phyloP scores from a whole-genome alignment of 2,797 vertebrate genomes.

The Etheostoma perlongum region DNA sequence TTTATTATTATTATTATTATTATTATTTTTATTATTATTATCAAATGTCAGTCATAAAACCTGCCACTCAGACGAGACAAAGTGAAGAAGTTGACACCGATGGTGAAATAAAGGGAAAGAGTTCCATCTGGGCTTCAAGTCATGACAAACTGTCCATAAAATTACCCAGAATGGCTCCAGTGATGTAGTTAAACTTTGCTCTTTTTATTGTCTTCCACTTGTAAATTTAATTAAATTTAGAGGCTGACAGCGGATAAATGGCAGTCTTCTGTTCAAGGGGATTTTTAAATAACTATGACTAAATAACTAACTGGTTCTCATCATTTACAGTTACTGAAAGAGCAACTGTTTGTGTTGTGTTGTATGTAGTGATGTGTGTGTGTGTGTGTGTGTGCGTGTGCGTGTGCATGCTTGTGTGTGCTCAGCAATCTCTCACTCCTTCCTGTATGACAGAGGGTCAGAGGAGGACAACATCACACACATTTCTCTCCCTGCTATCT shows the following conservation, averaged over 20 bases:
- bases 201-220: constrained; percentile 28
- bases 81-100: constrained; percentile 10
- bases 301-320: constrained; percentile 10
- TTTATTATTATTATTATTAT: no score
- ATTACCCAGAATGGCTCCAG: neutral
- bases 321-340: constrained; percentile 22
- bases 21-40: no score
- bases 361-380: constrained; percentile 12
- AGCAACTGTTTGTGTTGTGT: neutral
- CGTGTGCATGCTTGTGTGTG: constrained; percentile 15
- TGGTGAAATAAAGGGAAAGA: constrained; percentile 10
- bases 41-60: constrained; percentile 32
- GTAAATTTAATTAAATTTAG: neutral
- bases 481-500: constrained; percentile 31
- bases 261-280: constrained; percentile 3
- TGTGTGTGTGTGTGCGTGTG: neutral
- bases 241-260: constrained; percentile 3
- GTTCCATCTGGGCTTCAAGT: constrained; percentile 22
- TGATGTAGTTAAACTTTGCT: constrained; percentile 22
- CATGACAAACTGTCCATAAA: neutral
- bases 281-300: neutral
- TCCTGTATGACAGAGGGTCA: constrained; percentile 34
- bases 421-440: constrained; percentile 23
- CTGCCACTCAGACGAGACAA: constrained; percentile 1
- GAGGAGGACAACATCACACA: neutral